Conservation (phyloP, 2,888 invertebrate genomes). For the Cryptosula pallasiana region DNA sequence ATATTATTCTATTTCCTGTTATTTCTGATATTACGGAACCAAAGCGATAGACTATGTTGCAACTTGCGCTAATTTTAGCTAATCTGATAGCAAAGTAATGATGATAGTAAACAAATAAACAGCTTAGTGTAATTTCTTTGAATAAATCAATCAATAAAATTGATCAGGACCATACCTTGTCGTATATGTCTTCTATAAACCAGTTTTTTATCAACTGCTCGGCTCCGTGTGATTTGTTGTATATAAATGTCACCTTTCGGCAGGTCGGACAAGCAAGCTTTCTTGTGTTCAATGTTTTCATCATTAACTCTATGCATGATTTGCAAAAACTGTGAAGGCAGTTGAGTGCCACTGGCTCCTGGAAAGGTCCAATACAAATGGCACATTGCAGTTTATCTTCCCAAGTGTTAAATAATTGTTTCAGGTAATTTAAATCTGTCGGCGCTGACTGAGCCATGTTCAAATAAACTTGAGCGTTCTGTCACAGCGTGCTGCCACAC, state of each 20-base stretch:
- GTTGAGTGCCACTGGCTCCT: not conserved
- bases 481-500: not conserved
- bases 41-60: too few species aligned
- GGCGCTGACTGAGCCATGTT: not conserved
- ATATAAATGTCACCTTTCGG: not conserved
- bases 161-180: conserved; percentile 13
- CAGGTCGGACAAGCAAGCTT: conserved; percentile 12
- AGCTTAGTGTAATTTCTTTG: too few species aligned
- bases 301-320: not conserved
- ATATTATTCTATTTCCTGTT: too few species aligned
- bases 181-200: conserved; percentile 11
- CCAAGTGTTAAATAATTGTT: not conserved
- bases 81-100: too few species aligned
- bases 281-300: not conserved
- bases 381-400: conserved; percentile 14
- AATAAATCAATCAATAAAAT: too few species aligned
- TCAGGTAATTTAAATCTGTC: not conserved
- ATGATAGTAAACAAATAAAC: too few species aligned
- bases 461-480: not conserved
- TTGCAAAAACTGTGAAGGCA: conserved; percentile 21
- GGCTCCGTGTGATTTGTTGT: not conserved
- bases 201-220: not conserved
- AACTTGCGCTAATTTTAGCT: too few species aligned
- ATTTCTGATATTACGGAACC: too few species aligned
- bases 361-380: conserved; percentile 9